Base-by-base conservation (phyloP, 2,113 vertebrate species). In the Hippocampus zosterae region DNA sequence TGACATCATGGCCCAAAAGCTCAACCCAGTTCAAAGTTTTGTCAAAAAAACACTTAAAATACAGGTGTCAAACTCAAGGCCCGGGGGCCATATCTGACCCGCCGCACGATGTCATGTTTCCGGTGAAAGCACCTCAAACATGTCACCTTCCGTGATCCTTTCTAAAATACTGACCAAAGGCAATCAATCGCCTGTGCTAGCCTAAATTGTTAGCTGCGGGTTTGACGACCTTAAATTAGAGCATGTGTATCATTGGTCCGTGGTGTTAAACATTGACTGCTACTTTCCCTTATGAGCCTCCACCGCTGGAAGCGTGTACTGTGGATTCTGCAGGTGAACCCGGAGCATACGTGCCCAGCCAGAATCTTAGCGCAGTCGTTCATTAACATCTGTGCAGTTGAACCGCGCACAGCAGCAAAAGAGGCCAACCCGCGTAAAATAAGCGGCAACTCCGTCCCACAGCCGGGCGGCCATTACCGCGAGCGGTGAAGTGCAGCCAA, bases 321-420 rank as follows among this genome's bases (percentile, higher is more conserved):
- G 66, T 63, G 64, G 41, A 73, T 71, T 69, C 12, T 41, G 72
- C 40, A 71, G 65, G 67, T 41, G 60, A 48, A 69, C n/a, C 19
- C 42, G 42, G 33, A 67, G 8, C 65, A 52, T n/a, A 40, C 15
- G 8, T 48, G 57, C 66, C 50, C 73, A 76, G 72, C 61, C 23
- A 65, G 68, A 65, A 40, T 50, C 46, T 66, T 19, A 65, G 65
- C 63, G 55, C 21, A 11, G 18, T 50, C 13, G 33, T 68, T 41
- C 27, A 29, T 65, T 55, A 52, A 71, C 76, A 61, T 75, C 71
- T 70, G 71, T 29, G 62, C 60, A 55, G 77, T 65, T 75, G 76
- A 69, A 73, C 64, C 16, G 41, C 5, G 52, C 52, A 56, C 79
- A 71, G 71, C 76, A 77, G 74, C 69, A 70, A 59, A 69, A 13